Conservation (phyloP, 2,113 vertebrate genomes). For the Bos javanicus region DNA sequence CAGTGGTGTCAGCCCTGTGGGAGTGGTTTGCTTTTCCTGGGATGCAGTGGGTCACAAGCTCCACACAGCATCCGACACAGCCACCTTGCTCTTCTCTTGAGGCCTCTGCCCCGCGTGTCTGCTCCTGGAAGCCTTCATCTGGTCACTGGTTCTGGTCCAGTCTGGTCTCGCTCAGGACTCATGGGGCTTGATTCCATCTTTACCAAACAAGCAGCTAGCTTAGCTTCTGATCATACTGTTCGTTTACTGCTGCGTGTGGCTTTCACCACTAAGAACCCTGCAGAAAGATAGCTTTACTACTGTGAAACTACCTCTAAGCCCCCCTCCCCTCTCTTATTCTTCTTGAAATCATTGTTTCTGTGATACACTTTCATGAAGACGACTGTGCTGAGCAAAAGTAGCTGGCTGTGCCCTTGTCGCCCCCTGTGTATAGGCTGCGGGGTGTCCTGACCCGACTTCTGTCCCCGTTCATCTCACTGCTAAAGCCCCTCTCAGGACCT, state of each 20-base stretch:
- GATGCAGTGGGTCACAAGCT: neutral
- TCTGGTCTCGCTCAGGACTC: neutral
- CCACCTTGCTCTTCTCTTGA: fast-evolving
- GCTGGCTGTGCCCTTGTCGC: neutral
- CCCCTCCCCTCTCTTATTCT: neutral
- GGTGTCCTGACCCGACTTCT: neutral
- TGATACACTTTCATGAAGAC: neutral
- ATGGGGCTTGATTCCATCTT: neutral
- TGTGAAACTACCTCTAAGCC: neutral
- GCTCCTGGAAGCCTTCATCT: neutral
- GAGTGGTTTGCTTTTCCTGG: neutral
- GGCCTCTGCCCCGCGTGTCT: neutral
- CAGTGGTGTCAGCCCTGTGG: neutral
- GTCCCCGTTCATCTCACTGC: neutral
- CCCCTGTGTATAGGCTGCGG: too few relatives aligned
- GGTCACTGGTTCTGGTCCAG: neutral
- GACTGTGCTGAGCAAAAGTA: neutral
- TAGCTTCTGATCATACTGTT: neutral
- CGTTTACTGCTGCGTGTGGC: neutral
- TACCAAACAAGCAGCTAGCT: neutral
- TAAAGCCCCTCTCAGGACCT: neutral
- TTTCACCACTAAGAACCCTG: neutral
- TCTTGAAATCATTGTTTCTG: neutral
- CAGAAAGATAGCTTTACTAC: neutral
- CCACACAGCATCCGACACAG: fast-evolving